Percentiles rank a stretch among this genome's conserved stretches.
These are phyloP conservation scores for Boleophthalmus pectinirostris DNA, from an alignment of 2,113 vertebrate genomes.

Conservation along the genomic window DNA sequence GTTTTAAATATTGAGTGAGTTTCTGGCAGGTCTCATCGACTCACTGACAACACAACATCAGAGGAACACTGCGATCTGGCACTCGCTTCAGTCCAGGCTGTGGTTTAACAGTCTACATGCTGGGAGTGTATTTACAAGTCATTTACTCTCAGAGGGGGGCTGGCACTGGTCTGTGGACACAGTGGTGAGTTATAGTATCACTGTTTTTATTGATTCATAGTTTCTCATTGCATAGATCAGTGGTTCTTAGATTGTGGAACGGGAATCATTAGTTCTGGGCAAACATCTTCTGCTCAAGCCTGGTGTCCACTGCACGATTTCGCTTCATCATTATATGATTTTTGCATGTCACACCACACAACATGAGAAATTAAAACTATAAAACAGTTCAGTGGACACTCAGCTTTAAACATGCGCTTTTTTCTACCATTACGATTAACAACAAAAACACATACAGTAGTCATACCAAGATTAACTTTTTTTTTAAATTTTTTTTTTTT, in stretches of 20 bases:
- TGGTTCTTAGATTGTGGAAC: background rate
- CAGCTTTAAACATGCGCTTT: too few relatives aligned
- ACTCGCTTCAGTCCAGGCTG: background rate
- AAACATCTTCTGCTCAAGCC: background rate
- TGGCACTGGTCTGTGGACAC: background rate
- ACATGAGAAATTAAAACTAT: too few relatives aligned
- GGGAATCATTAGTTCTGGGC: background rate
- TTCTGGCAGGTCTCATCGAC: conserved; percentile 6
- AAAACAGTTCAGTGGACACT: too few relatives aligned
- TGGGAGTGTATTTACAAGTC: background rate
- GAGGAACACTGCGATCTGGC: background rate
- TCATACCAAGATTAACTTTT: too few relatives aligned
- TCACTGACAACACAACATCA: conserved; percentile 9
- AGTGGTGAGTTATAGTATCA: background rate
- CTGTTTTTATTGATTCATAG: background rate
- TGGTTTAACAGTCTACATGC: background rate
- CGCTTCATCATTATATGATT: too few relatives aligned
- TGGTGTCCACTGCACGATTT: too few relatives aligned
- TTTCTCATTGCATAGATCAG: background rate
- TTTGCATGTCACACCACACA: too few relatives aligned
- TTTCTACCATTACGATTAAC: too few relatives aligned
- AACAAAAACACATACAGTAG: too few relatives aligned
- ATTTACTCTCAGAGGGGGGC: background rate
- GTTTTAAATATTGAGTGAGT: conserved; percentile 8
- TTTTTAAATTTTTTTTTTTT: too few relatives aligned